Evolutionary conservation across 2,888 invertebrate genomes (phyloP), one percentile per base, ranked within the genome.

Genomic region (Thelaira solivaga): DNA sequence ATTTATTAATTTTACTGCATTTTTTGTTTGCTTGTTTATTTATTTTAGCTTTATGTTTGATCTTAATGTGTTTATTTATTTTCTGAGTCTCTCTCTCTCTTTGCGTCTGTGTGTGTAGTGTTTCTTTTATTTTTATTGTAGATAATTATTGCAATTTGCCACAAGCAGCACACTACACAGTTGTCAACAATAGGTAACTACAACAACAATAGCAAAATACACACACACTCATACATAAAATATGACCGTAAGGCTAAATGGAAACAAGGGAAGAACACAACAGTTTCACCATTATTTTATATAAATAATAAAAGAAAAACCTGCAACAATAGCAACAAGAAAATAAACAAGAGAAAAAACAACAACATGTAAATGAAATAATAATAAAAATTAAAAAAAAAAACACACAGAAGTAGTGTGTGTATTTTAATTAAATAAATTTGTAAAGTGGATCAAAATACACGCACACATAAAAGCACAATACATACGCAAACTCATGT

Each of bases 141-240:
- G 80, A 80, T 78, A 78, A 76, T 76, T 78, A 78, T 78, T 75
- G 73, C 78, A 80, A 76, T 78, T 80, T 77, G 62, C 73, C 61
- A 49, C 69, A 62, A 53, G 65, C 55, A 59, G 36, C 39, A 45
- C 45, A 34, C 67, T 55, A 45, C 49, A 47, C 43, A 36, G 36
- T n/a, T n/a, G n/a, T n/a, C 22, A 53, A 59, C 47, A 64, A 78
- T 26, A 74, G 47, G n/a, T n/a, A n/a, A n/a, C 47, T 29, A 51
- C 69, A 62, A n/a, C 67, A 67, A n/a, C 41, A 61, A 39, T 10
- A 68, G 11, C 26, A 13, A 22, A 13, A 29, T n/a, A n/a, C n/a
- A n/a, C n/a, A n/a, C n/a, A n/a, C n/a, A n/a, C n/a, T n/a, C n/a
- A n/a, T n/a, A 16, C 57, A 41, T 51, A 39, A 41, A 59, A 57